Evolutionary conservation across 1,140 invertebrate genomes (phyloP), one percentile per base, ranked within the genome.

Genomic region (Triops longicaudatus): DNA sequence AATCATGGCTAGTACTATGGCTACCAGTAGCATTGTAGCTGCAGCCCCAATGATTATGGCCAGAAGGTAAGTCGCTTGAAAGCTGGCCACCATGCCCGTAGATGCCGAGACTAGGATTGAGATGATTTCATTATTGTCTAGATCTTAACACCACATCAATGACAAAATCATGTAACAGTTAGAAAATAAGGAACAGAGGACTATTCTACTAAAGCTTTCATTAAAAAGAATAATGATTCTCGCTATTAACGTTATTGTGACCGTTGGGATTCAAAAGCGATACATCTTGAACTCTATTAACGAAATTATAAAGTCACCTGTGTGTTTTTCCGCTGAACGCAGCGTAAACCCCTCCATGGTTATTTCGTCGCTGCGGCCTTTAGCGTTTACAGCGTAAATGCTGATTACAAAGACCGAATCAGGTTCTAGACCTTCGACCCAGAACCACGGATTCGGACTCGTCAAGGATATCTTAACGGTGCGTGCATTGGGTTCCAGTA

Each of bases 351-450:
- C 91, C 80, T 91, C 89, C 1, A 95, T 82, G 1, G 90, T 87
- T 73, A 91, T 89, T 0, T 93, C 89, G 80, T 95, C 92, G 78
- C 92, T 93, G 76, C 92, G 86, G 5, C 94, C 95, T 83, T 96
- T 96, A 27, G 89, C 88, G 82, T 97, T 96, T 82, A 89, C 92
- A 1, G 94, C 91, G 82, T 91, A 91, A 4, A 96, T 88, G 73
- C 88, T 89, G 2, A 93, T 89, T 31, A 91, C 88, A 83, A 96
- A 95, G 73, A 79, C 78, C 10, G 81, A 81, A 12, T 81, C 83
- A 14, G 83, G 80, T 63, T 82, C 80, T 26, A 85, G 77, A 26
- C 82, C 83, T 43, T 81, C 81, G 44, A 83, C 80, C 12, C 72
- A 73, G 74, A 82, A 82, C 26, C 77, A 79, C 0, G 82, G 81